Conservation (phyloP, 1,140 invertebrate genomes). For the Hyles euphorbiae region DNA sequence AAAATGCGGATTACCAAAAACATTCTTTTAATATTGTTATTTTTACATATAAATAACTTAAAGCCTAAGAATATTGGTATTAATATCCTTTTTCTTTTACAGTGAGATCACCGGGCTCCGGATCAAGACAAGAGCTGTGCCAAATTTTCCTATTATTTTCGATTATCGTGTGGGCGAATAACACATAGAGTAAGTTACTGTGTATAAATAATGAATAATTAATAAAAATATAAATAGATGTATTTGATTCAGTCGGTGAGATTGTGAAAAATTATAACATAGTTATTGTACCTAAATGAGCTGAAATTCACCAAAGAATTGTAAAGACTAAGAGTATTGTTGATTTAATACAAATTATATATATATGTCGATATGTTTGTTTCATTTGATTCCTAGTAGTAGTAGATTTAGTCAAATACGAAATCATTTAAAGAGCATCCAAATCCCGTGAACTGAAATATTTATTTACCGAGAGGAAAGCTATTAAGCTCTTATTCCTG, state of each 20-base stretch:
- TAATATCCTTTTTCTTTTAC: constrained; percentile 33
- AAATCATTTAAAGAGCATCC: neutral
- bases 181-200: constrained; percentile 42
- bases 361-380: constrained; percentile 51
- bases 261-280: constrained; percentile 5
- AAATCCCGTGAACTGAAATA: constrained; percentile 1
- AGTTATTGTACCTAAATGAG: constrained; percentile 36
- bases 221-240: constrained; percentile 39
- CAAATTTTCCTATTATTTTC: constrained; percentile 47
- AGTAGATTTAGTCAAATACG: neutral
- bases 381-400: constrained; percentile 29
- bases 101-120: constrained; percentile 60
- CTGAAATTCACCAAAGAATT: constrained; percentile 68
- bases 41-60: no score
- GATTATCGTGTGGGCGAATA: constrained; percentile 53
- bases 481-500: no score
- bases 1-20: no score
- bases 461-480: constrained; percentile 1
- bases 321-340: constrained; percentile 69
- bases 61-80: constrained; percentile 10
- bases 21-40: no score
- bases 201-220: constrained; percentile 27
- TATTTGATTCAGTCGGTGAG: constrained; percentile 37
- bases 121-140: constrained; percentile 46
- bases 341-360: constrained; percentile 74